Base-by-base conservation (phyloP, 2,113 vertebrate genomes). In the Sinosuthora webbiana region DNA sequence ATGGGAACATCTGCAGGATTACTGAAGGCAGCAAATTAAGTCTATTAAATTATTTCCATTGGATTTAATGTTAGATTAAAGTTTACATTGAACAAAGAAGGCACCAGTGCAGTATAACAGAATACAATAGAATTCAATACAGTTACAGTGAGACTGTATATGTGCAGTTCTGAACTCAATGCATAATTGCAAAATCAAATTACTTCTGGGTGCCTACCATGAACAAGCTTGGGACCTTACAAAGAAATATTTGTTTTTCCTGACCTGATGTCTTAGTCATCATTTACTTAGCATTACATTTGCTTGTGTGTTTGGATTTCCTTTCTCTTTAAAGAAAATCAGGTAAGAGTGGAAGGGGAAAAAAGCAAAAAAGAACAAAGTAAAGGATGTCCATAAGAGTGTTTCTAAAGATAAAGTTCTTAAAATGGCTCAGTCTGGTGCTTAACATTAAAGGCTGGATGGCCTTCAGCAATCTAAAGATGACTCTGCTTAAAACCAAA, bases 401-500 rank as follows among this genome's bases (percentile, higher is more conserved):
- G 10, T 87, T 93, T 77, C 55, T 92, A 64, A 90, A 90, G 55
- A 39, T 74, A 20, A 90, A 82, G 41, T 91, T 92, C 52, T 84
- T 94, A 52, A 89, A 95, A 75, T 68, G 64, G 41, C 39, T 86
- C 50, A 62, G 5, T 53, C 31, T 78, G 88, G 62, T 77, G 45
- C 57, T 65, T 92, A 87, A 90, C 60, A 60, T 87, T 75, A 64
- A 75, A 94, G 60, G 44, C 69, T 89, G 62, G 41, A 68, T 44
- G 39, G 60, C 80, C 56, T 91, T 91, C 76, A 87, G 73, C 60
- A 77, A 60, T 84, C 44, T 84, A n/a, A 87, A 81, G 76, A 84
- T 59, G 56, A 75, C 41, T 95, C 31, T 93, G 33, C 37, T 83
- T 95, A 89, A 92, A 95, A 75, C 52, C 44, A 19, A 59, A 78